These are phyloP conservation scores for Tokudaia muenninki DNA, from an alignment of 2,797 vertebrate species.

Conservation along the genomic window DNA sequence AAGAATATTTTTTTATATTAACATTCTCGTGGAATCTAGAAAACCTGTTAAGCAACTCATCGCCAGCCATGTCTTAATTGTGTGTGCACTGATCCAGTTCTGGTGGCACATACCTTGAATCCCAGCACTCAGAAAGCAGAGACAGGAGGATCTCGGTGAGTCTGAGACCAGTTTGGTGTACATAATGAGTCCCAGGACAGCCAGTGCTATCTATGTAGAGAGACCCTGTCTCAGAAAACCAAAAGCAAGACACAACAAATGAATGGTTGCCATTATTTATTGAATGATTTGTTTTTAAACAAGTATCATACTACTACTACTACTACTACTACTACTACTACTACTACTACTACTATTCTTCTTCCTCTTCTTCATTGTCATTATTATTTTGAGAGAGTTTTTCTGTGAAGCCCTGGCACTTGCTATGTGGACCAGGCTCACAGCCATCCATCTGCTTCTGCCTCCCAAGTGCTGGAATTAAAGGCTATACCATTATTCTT, in stretches of 20 bases:
- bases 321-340: too few relatives aligned
- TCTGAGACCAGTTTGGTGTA: not conserved
- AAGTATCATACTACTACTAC: not conserved
- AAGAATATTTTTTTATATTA: constrained; percentile 61
- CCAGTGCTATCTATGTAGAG: too few relatives aligned
- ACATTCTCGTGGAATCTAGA: constrained; percentile 44
- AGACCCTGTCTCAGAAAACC: not conserved
- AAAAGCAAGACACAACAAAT: not conserved
- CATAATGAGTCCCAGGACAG: not conserved
- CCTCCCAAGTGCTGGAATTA: too few relatives aligned
- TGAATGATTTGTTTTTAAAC: constrained; percentile 39
- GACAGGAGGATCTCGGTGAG: not conserved
- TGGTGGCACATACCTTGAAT: not conserved
- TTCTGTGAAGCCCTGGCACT: not conserved
- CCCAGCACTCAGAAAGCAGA: not conserved
- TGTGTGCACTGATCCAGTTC: not conserved
- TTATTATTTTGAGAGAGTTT: not conserved
- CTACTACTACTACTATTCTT: too few relatives aligned
- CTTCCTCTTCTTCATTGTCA: too few relatives aligned
- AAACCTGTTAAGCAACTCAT: not conserved
- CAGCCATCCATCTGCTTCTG: not conserved
- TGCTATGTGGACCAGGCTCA: not conserved
- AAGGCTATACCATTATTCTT: too few relatives aligned
- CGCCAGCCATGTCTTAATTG: not conserved
- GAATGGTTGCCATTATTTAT: not conserved